phyloP scores from a whole-genome alignment of 2,888 invertebrate species.

The Lampropteryx suffumata region DNA sequence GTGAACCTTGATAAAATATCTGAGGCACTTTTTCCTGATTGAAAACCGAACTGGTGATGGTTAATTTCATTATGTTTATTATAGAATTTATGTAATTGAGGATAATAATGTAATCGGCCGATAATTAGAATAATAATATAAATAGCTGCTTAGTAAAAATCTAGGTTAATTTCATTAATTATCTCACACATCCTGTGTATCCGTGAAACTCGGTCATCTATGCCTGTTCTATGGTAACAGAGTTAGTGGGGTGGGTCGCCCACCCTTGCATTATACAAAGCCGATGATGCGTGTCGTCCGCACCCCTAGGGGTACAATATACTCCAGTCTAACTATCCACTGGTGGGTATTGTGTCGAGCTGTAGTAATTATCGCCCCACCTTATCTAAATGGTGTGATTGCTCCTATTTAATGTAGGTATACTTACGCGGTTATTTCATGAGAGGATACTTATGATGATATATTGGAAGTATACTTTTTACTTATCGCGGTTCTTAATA shows the following conservation, averaged over 20 bases:
- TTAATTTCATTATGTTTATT: no score
- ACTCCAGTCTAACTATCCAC: conserved; percentile 1
- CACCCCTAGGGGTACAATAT: conserved; percentile 6
- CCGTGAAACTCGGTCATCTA: conserved; percentile 28
- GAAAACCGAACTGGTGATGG: no score
- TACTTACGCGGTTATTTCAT: no score
- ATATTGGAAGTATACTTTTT: no score
- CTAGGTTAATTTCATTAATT: not conserved
- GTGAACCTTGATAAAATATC: no score
- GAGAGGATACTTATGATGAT: no score
- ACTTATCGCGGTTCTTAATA: no score
- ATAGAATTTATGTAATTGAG: no score
- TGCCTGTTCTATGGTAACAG: conserved; percentile 2
- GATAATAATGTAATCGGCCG: no score
- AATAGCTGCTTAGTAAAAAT: no score
- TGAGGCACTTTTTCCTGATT: no score
- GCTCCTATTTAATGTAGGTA: not conserved
- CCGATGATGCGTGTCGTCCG: conserved; percentile 40
- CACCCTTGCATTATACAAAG: conserved; percentile 32
- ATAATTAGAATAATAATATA: no score
- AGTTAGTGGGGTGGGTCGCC: conserved; percentile 21
- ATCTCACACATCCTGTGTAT: not conserved
- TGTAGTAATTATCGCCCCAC: conserved; percentile 3
- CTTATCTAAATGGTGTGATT: not conserved
- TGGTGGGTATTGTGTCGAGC: conserved; percentile 7